A percentile compares a stretch with the other conserved stretches of the same genome.
Conservation (phyloP, 1,140 invertebrate genomes). For the Hestina assimilis region DNA sequence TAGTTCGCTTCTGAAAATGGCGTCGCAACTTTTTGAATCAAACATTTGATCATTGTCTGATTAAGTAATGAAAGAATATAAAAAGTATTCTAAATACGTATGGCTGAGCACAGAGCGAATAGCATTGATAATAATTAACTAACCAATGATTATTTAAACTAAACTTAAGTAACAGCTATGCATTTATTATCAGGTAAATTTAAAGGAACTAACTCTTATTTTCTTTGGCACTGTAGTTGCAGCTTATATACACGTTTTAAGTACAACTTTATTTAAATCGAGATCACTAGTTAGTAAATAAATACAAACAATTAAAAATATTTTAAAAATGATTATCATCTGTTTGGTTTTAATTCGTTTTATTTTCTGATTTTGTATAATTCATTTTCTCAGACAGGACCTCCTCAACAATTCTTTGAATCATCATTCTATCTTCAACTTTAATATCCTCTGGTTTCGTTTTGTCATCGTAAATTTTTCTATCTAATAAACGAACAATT, state of each 20-base stretch:
- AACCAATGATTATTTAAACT: too few species aligned
- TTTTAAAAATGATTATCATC: neutral
- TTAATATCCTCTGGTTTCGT: slow-evolving; percentile 64
- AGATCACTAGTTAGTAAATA: slow-evolving; percentile 2
- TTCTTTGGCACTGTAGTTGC: neutral
- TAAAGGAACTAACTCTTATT: neutral
- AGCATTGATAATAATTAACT: too few species aligned
- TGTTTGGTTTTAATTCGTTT: slow-evolving; percentile 17
- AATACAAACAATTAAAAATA: neutral
- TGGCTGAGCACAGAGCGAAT: too few species aligned
- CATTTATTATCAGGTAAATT: too few species aligned
- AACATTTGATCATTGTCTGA: too few species aligned
- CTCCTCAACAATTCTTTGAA: slow-evolving; percentile 76
- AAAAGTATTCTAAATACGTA: too few species aligned
- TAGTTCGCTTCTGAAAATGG: too few species aligned
- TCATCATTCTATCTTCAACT: slow-evolving; percentile 63
- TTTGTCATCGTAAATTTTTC: slow-evolving; percentile 70
- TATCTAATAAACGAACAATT: slow-evolving; percentile 66
- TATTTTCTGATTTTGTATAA: slow-evolving; percentile 36
- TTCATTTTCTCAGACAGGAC: slow-evolving; percentile 68
- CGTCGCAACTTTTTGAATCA: too few species aligned
- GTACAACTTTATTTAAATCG: neutral
- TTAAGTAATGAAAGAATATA: too few species aligned
- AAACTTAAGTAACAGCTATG: too few species aligned
- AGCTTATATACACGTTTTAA: neutral